Conservation (phyloP, 2,113 vertebrate species). For the Calyptommatus sinebrachiatus region DNA sequence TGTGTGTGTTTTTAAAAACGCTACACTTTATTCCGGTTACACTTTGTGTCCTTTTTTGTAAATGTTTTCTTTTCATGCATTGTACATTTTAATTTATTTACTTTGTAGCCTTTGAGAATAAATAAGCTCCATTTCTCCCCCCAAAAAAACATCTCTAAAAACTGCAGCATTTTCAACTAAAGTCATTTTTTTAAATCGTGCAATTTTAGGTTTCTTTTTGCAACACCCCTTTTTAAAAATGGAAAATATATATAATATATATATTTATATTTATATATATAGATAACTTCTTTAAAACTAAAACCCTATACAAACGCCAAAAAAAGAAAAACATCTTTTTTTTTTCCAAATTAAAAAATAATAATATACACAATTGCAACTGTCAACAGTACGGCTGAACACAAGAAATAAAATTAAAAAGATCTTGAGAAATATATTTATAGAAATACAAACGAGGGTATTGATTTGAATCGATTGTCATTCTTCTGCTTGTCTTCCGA, state of each 20-base stretch:
- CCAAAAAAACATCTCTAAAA: conserved; percentile 81
- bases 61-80: conserved; percentile 80
- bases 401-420: conserved; percentile 83
- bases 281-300: conserved; percentile 76
- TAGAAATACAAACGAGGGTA: conserved; percentile 78
- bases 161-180: conserved; percentile 91
- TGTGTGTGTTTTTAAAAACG: conserved; percentile 67
- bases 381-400: conserved; percentile 89
- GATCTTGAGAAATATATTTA: conserved; percentile 74
- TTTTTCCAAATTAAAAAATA: conserved; percentile 69
- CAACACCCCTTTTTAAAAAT: conserved; percentile 79
- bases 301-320: conserved; percentile 79
- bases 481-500: conserved; percentile 61
- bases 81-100: conserved; percentile 59
- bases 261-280: conserved; percentile 79
- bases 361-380: conserved; percentile 83
- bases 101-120: conserved; percentile 85
- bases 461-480: conserved; percentile 67
- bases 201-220: conserved; percentile 76
- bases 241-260: conserved; percentile 64
- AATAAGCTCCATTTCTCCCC: conserved; percentile 77
- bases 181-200: conserved; percentile 71
- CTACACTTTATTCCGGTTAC: conserved; percentile 81
- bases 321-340: too few species aligned
- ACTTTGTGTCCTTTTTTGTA: conserved; percentile 72